Percentiles rank a stretch among this genome's conserved stretches.
These are phyloP conservation scores for Callaeas wilsoni DNA, from an alignment of 2,113 vertebrate species.

Conservation along the genomic window DNA sequence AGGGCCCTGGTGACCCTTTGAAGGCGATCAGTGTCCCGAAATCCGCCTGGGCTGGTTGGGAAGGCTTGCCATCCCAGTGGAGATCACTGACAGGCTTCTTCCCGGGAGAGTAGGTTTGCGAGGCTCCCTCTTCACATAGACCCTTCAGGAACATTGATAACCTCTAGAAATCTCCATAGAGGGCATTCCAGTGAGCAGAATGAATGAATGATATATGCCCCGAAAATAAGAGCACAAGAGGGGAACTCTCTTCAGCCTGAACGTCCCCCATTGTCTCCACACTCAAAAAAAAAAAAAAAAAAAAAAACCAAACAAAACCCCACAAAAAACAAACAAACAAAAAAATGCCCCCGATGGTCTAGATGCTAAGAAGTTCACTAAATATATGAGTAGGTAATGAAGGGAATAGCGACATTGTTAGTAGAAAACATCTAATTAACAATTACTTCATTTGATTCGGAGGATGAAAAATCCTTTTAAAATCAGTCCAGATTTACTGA, in stretches of 20 bases:
- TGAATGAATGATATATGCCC: background rate
- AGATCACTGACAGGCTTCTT: background rate
- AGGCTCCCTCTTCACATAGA: background rate
- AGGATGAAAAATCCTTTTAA: conserved; percentile 67
- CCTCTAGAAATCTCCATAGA: background rate
- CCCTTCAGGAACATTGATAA: background rate
- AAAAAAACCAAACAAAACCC: background rate
- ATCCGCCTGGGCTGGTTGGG: fast-evolving
- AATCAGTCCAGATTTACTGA: conserved; percentile 73
- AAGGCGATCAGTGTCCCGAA: background rate
- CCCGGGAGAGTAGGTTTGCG: background rate
- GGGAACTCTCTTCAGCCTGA: background rate
- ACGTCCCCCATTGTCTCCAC: fast-evolving
- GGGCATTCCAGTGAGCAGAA: background rate
- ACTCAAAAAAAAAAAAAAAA: no score
- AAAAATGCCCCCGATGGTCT: background rate
- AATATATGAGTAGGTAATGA: conserved; percentile 56
- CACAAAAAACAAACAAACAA: background rate
- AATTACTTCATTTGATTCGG: conserved; percentile 71
- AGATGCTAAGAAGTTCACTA: conserved; percentile 24
- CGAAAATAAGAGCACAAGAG: background rate
- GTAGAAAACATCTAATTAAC: conserved; percentile 72
- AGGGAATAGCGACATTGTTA: conserved; percentile 57
- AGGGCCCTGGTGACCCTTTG: background rate
- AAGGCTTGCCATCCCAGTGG: background rate